Evolutionary conservation across 2,113 vertebrate genomes (phyloP).

Genomic region (Petroica traversi): DNA sequence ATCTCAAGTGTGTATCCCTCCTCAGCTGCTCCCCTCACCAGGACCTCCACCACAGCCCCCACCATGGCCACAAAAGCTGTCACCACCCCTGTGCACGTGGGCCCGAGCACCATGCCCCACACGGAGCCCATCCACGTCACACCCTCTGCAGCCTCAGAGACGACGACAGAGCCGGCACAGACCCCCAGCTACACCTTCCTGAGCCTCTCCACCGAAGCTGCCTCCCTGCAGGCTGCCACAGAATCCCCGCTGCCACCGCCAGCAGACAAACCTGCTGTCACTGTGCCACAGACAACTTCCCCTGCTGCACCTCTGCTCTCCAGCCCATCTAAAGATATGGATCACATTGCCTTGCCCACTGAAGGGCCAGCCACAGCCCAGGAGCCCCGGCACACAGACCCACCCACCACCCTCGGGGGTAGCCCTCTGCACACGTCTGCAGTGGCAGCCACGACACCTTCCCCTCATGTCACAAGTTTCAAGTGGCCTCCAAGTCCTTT

Average conservation of each 20-base stretch:
- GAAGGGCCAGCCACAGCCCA: background rate
- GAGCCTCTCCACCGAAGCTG: background rate
- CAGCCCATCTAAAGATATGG: background rate
- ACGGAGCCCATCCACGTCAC: slow-evolving; percentile 48
- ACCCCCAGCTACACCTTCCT: background rate
- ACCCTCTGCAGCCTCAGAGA: background rate
- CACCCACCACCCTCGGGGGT: background rate
- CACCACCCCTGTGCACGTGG: background rate
- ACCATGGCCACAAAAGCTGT: slow-evolving; percentile 2
- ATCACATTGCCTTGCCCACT: background rate
- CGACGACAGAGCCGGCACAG: background rate
- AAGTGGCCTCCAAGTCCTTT: slow-evolving; percentile 38
- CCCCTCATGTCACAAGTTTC: background rate
- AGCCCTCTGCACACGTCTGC: background rate
- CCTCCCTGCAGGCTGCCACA: slow-evolving; percentile 29
- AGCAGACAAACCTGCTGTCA: slow-evolving; percentile 56
- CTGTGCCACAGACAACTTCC: slow-evolving; percentile 36
- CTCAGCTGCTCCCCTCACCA: slow-evolving; percentile 61
- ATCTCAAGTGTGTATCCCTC: slow-evolving; percentile 47
- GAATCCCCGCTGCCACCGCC: slow-evolving; percentile 35
- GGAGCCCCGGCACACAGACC: background rate
- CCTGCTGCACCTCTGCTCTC: background rate
- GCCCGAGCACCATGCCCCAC: slow-evolving; percentile 10
- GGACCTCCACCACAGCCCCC: background rate
- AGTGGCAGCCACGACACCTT: slow-evolving; percentile 30